Evolutionary conservation across 2,797 vertebrate genomes (phyloP).

Genomic region (Parotocinclus haroldoi): DNA sequence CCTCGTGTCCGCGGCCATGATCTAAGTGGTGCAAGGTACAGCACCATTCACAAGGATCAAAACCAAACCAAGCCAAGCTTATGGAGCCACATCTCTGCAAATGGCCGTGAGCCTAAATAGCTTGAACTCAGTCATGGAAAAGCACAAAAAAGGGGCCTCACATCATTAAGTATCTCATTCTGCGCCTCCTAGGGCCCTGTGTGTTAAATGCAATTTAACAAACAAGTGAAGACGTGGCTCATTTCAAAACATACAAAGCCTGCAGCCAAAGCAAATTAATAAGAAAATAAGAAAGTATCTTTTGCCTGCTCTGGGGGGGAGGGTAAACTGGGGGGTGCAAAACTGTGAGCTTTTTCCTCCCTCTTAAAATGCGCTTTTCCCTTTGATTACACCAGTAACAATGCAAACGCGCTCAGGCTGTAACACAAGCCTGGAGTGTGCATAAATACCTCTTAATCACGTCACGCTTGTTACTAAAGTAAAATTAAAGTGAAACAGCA

Average conservation of each 20-base stretch:
- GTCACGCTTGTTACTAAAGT: slow-evolving; percentile 39
- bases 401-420: slow-evolving; percentile 33
- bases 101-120: not conserved
- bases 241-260: slow-evolving; percentile 9
- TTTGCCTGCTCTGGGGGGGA: no score
- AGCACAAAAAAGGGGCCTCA: no score
- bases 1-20: slow-evolving; percentile 4
- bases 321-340: slow-evolving; percentile 27
- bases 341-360: slow-evolving; percentile 14
- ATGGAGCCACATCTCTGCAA: not conserved
- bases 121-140: no score
- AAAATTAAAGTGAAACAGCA: slow-evolving; percentile 45
- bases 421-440: slow-evolving; percentile 40
- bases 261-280: slow-evolving; percentile 24
- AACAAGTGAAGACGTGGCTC: slow-evolving; percentile 12
- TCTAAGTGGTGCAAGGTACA: not conserved
- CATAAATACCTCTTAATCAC: slow-evolving; percentile 52
- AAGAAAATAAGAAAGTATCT: slow-evolving; percentile 16
- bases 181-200: slow-evolving; percentile 14
- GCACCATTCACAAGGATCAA: slow-evolving; percentile 16
- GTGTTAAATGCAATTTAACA: slow-evolving; percentile 15
- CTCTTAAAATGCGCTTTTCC: slow-evolving; percentile 36
- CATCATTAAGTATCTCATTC: slow-evolving; percentile 14
- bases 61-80: slow-evolving; percentile 24
- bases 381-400: slow-evolving; percentile 37